Base-by-base conservation (phyloP, 53 echinoderm and acorn worm genomes). In the Crossaster papposus region DNA sequence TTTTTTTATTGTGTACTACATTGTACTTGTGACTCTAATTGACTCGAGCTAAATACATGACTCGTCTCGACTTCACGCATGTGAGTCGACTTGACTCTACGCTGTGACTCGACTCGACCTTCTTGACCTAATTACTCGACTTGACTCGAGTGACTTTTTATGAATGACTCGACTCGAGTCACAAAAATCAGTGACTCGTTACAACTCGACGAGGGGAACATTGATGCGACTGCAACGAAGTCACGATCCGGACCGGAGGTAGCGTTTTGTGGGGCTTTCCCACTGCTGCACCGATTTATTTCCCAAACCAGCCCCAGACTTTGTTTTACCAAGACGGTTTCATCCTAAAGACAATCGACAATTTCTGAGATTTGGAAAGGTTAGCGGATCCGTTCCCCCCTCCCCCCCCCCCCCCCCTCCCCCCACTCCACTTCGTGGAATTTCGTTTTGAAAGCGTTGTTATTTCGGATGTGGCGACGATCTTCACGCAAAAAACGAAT, bases 401-500 rank as follows among this genome's bases (percentile, higher is more conserved):
- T n/a, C n/a, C n/a, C n/a, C n/a, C n/a, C n/a, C n/a, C n/a, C n/a
- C n/a, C n/a, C n/a, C n/a, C n/a, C n/a, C n/a, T n/a, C n/a, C n/a
- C 52, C 30, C 32, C 3, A 78, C 80, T 28, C 14, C n/a, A 24
- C 38, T 87, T 75, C 87, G 24, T 4, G 76, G 87, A 87, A 87
- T 36, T 38, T 52, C 55, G 80, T 5, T 62, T 73, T 62, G 64
- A 55, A n/a, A 6, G 36, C 36, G 29, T n/a, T 87, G 87, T 87
- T 87, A 62, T 87, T 77, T 63, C 77, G 75, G 76, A 87, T 58
- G 55, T 26, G 33, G 85, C 51, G 58, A 37, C 51, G 58, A 37
- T 77, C 34, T 76, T 77, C 51, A 34, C 24, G 35, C 23, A n/a
- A 51, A 15, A n/a, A 18, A 52, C 65, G 31, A 4, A 58, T 22